These are phyloP conservation scores for Tricholaema leucomelas DNA, from an alignment of 2,113 vertebrate genomes.

Conservation along the genomic window DNA sequence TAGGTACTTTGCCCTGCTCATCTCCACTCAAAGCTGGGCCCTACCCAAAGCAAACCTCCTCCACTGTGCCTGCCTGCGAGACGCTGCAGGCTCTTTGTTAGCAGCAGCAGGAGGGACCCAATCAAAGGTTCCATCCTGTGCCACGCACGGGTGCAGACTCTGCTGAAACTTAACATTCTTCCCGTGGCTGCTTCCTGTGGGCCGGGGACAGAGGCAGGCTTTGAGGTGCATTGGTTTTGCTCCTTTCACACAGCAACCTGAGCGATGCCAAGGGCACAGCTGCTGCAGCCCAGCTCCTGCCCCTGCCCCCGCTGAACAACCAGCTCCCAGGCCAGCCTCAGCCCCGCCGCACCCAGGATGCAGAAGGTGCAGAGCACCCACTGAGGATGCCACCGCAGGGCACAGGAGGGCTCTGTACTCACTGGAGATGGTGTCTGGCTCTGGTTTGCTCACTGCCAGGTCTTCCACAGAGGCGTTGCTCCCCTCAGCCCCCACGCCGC, in stretches of 20 bases:
- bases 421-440: conserved; percentile 89
- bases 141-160: not conserved
- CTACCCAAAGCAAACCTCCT: not conserved
- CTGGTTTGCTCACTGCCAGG: conserved; percentile 76
- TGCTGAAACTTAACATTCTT: not conserved
- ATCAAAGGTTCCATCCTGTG: not conserved
- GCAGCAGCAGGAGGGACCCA: not conserved
- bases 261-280: not conserved
- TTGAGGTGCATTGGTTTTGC: not conserved
- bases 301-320: not conserved
- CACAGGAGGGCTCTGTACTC: conserved; percentile 46
- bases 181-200: not conserved
- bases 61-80: not conserved
- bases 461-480: conserved; percentile 79
- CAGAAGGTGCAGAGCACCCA: not conserved
- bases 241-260: not conserved
- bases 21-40: not conserved
- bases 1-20: not conserved
- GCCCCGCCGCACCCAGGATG: not conserved
- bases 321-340: not conserved
- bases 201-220: not conserved
- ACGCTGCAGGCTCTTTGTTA: not conserved
- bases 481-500: conserved; percentile 91
- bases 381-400: rapidly evolving
- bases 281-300: not conserved